These are phyloP conservation scores for Notothenia coriiceps DNA, from an alignment of 2,113 vertebrate genomes.

Conservation along the genomic window DNA sequence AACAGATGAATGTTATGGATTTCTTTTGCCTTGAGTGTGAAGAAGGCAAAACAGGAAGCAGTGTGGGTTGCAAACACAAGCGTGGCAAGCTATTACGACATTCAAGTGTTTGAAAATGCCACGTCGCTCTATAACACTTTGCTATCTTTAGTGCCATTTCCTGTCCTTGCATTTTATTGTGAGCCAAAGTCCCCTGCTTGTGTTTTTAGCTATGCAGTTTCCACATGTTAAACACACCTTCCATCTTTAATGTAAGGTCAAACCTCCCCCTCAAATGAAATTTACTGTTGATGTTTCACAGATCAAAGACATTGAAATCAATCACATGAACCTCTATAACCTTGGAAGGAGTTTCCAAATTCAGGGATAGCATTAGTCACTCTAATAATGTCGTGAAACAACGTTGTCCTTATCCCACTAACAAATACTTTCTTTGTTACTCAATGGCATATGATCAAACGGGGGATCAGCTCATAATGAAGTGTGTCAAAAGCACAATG, in stretches of 20 bases:
- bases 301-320: too few species aligned
- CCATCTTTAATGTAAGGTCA: not conserved
- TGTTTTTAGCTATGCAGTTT: not conserved
- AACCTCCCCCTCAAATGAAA: not conserved
- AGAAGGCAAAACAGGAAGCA: constrained; percentile 43
- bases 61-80: constrained; percentile 27
- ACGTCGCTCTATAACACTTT: not conserved
- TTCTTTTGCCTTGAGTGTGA: not conserved
- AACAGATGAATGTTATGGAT: too few species aligned
- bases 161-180: not conserved
- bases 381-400: not conserved
- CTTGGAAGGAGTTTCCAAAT: too few species aligned
- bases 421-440: not conserved
- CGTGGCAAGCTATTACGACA: not conserved
- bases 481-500: not conserved
- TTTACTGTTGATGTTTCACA: not conserved
- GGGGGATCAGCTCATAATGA: not conserved
- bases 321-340: too few species aligned
- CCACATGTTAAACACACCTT: not conserved
- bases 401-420: not conserved
- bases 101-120: not conserved
- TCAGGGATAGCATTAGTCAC: too few species aligned
- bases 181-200: not conserved
- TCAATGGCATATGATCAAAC: not conserved
- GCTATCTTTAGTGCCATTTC: not conserved